Evolutionary conservation across 2,888 invertebrate genomes (phyloP).

Genomic region (Conops quadrifasciatus): DNA sequence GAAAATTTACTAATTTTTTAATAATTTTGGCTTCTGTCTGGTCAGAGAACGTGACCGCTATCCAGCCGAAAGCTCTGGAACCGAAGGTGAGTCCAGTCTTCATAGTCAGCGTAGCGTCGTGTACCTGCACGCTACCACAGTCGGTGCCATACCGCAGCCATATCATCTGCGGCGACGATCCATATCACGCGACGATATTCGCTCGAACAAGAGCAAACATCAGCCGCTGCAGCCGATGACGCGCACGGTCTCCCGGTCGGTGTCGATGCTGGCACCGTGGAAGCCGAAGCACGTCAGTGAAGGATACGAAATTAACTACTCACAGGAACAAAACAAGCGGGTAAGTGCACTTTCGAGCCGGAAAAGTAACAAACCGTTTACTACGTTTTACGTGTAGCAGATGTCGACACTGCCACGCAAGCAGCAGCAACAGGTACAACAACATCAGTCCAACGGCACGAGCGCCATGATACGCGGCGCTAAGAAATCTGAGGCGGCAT

Average conservation of each 20-base stretch:
- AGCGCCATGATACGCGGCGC: constrained; percentile 55
- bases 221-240: constrained; percentile 67
- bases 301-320: constrained; percentile 81
- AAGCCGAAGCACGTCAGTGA: constrained; percentile 78
- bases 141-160: constrained; percentile 86
- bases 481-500: constrained; percentile 52
- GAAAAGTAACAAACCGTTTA: no score
- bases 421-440: constrained; percentile 45
- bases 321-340: constrained; percentile 68
- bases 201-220: constrained; percentile 67
- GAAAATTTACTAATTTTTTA: background rate
- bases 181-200: constrained; percentile 79
- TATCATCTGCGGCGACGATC: constrained; percentile 72
- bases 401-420: constrained; percentile 61
- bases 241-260: constrained; percentile 79
- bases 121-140: constrained; percentile 86
- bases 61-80: constrained; percentile 68
- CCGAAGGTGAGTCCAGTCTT: constrained; percentile 80
- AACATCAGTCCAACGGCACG: constrained; percentile 51
- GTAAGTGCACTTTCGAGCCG: no score
- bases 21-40: background rate
- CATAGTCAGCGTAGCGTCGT: constrained; percentile 86
- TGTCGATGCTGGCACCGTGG: constrained; percentile 87
- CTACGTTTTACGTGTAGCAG: no score
- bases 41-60: constrained; percentile 61